Conservation (phyloP, 2,888 invertebrate genomes). For the Cancer borealis region DNA sequence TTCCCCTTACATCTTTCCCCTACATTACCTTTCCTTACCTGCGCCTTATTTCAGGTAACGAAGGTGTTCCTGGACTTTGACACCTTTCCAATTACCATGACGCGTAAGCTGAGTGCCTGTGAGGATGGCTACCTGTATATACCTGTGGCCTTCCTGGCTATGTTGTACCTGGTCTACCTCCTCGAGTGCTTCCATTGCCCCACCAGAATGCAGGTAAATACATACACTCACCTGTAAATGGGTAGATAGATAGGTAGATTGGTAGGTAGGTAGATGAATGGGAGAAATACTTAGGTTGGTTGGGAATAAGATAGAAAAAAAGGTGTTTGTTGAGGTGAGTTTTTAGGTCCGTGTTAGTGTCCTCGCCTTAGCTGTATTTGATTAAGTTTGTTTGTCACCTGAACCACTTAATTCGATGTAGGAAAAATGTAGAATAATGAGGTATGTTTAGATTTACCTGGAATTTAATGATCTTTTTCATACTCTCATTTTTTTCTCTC, state of each 20-base stretch:
- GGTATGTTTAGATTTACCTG: background rate
- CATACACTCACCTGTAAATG: background rate
- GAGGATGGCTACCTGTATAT: slow-evolving; percentile 91
- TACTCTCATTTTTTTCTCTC: slow-evolving; percentile 44
- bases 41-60: slow-evolving; percentile 61
- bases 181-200: slow-evolving; percentile 92
- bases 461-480: background rate
- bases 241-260: background rate
- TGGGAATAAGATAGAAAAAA: no score
- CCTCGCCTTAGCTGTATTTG: no score
- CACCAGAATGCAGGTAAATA: slow-evolving; percentile 85
- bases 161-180: slow-evolving; percentile 89
- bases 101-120: slow-evolving; percentile 87
- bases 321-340: no score
- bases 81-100: slow-evolving; percentile 80
- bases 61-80: slow-evolving; percentile 73
- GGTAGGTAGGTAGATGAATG: background rate
- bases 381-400: no score
- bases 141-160: slow-evolving; percentile 88
- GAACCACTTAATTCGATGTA: no score
- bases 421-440: no score
- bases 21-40: background rate
- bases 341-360: no score
- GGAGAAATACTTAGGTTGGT: background rate
- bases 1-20: background rate